Evolutionary conservation across 2,113 vertebrate species (phyloP).

Genomic region (Toxostoma redivivum): DNA sequence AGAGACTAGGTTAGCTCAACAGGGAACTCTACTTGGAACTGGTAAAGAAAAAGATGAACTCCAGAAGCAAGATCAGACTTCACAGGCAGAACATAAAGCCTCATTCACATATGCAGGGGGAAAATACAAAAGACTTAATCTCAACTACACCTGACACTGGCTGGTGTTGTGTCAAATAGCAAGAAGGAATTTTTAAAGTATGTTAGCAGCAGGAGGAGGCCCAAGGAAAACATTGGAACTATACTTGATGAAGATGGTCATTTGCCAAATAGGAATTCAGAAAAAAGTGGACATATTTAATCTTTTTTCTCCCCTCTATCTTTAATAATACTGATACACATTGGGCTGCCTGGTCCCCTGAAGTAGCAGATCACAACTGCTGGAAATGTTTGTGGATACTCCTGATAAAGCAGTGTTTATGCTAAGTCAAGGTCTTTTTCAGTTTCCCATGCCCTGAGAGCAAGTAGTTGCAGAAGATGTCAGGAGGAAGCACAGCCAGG

Average conservation of each 20-base stretch:
- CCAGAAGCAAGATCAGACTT: not conserved
- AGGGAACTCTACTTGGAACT: not conserved
- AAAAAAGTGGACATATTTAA: not conserved
- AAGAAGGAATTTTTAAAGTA: not conserved
- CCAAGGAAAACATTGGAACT: not conserved
- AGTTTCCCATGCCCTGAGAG: not conserved
- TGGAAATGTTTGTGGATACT: not conserved
- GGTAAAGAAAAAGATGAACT: not conserved
- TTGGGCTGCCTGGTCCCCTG: not conserved
- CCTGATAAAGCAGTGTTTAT: not conserved
- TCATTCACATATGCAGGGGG: accelerated
- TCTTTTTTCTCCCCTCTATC: not conserved
- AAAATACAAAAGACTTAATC: not conserved
- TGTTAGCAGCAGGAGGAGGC: not conserved
- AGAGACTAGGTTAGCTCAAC: not conserved
- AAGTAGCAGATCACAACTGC: not conserved
- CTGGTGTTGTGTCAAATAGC: not conserved
- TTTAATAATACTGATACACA: not conserved
- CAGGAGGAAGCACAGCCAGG: not conserved
- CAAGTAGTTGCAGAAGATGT: not conserved
- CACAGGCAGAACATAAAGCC: not conserved
- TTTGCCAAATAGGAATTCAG: not conserved
- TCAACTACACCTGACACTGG: not conserved
- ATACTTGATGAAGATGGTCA: not conserved
- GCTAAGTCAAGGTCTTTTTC: not conserved